phyloP scores from a whole-genome alignment of 1,140 invertebrate genomes.

The Conus betulinus region DNA sequence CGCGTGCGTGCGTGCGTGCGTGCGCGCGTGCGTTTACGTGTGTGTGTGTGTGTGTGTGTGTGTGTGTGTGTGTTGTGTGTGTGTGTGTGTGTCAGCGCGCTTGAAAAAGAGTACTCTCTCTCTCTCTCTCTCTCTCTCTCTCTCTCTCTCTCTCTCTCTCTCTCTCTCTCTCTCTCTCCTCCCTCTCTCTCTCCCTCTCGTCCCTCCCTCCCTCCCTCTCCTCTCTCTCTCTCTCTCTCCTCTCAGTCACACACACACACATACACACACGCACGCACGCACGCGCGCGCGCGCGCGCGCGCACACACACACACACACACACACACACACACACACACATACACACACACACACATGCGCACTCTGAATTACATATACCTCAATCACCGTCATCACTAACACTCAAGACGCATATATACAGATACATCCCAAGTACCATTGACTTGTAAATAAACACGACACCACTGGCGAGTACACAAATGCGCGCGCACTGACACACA shows the following conservation, averaged over 20 bases:
- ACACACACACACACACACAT: too few relatives aligned
- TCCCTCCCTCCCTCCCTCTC: not conserved
- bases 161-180: not conserved
- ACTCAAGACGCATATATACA: too few relatives aligned
- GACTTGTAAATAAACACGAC: too few relatives aligned
- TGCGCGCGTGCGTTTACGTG: not conserved
- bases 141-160: not conserved
- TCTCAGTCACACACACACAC: not conserved
- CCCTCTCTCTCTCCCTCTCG: constrained; percentile 17
- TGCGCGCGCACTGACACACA: too few relatives aligned
- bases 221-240: constrained; percentile 19
- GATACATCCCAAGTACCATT: too few relatives aligned
- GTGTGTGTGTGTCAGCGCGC: not conserved
- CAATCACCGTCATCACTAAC: too few relatives aligned
- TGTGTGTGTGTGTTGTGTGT: not conserved
- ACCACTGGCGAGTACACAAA: too few relatives aligned
- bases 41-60: too few relatives aligned
- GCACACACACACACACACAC: not conserved
- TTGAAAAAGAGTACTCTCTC: not conserved
- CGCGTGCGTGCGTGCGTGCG: too few relatives aligned
- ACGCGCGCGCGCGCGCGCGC: not conserved
- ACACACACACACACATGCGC: too few relatives aligned
- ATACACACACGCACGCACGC: not conserved
- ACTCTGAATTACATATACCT: too few relatives aligned
- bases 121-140: not conserved